Conservation (phyloP, 2,113 vertebrate genomes). For the Corydoras maculifer region DNA sequence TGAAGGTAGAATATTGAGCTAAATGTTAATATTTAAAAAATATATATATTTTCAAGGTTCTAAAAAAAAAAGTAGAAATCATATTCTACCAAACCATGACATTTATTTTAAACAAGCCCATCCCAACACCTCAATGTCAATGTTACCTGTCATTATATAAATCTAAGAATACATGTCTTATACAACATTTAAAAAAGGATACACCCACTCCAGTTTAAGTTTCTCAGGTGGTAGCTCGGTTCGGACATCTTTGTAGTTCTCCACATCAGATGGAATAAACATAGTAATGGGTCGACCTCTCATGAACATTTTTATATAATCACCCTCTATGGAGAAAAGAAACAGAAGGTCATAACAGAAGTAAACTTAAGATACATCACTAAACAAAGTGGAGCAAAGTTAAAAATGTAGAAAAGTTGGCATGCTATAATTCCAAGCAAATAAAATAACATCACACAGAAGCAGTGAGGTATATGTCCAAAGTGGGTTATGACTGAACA, state of each 20-base stretch:
- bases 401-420: slow-evolving; percentile 2
- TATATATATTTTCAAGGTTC: too few species aligned
- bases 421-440: slow-evolving; percentile 28
- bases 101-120: too few species aligned
- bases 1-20: too few species aligned
- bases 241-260: slow-evolving; percentile 85
- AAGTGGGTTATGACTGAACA: slow-evolving; percentile 19
- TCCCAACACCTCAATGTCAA: too few species aligned
- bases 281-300: slow-evolving; percentile 96
- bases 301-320: slow-evolving; percentile 98
- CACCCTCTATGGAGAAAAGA: slow-evolving; percentile 77
- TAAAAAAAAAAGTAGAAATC: too few species aligned
- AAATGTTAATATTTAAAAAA: too few species aligned
- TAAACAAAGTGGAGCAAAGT: too few species aligned
- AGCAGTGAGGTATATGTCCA: slow-evolving; percentile 20
- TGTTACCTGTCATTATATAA: not conserved
- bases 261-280: slow-evolving; percentile 92
- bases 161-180: not conserved
- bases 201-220: slow-evolving; percentile 97
- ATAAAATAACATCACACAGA: slow-evolving; percentile 9
- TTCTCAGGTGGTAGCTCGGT: slow-evolving; percentile 88
- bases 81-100: too few species aligned
- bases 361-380: too few species aligned
- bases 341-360: too few species aligned
- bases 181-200: slow-evolving; percentile 69